Conservation (phyloP, 2,888 invertebrate species). For the Plagodis pulveraria region DNA sequence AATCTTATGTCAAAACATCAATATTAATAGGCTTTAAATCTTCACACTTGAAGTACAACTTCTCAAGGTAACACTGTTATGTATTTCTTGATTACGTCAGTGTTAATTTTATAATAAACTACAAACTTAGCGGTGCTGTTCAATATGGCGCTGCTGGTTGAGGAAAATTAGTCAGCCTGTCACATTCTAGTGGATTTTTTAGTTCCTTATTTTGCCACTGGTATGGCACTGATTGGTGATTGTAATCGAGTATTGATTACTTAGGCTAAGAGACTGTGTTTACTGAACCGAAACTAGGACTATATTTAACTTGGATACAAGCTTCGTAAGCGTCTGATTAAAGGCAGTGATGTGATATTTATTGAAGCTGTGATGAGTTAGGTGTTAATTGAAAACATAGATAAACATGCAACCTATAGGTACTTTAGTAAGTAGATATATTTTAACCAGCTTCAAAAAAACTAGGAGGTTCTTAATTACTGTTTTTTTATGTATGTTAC, state of each 20-base stretch:
- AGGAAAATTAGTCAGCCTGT: too few species aligned
- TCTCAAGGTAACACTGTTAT: conserved; percentile 26
- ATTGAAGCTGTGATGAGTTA: background rate
- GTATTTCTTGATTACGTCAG: conserved; percentile 50
- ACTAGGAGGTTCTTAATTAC: too few species aligned
- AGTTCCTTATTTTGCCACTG: too few species aligned
- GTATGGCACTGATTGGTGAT: too few species aligned
- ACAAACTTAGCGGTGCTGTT: too few species aligned
- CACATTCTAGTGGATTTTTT: too few species aligned
- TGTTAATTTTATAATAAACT: conserved; percentile 43
- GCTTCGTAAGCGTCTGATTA: conserved; percentile 2
- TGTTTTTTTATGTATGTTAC: too few species aligned
- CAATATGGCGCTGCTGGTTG: too few species aligned
- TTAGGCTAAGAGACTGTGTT: conserved; percentile 20
- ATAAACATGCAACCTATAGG: too few species aligned
- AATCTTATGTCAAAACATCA: conserved; percentile 29
- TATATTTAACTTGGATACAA: conserved; percentile 24
- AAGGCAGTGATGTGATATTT: conserved; percentile 2
- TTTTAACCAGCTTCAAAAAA: too few species aligned
- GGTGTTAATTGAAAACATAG: too few species aligned
- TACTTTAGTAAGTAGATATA: too few species aligned
- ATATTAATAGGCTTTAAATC: conserved; percentile 24
- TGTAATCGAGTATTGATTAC: conserved; percentile 42
- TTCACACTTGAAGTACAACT: conserved; percentile 17
- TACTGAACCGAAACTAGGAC: conserved; percentile 39